A percentile compares a stretch with the other conserved stretches of the same genome.
Conservation (phyloP, 2,888 invertebrate species). For the Drosophila buzzatii region DNA sequence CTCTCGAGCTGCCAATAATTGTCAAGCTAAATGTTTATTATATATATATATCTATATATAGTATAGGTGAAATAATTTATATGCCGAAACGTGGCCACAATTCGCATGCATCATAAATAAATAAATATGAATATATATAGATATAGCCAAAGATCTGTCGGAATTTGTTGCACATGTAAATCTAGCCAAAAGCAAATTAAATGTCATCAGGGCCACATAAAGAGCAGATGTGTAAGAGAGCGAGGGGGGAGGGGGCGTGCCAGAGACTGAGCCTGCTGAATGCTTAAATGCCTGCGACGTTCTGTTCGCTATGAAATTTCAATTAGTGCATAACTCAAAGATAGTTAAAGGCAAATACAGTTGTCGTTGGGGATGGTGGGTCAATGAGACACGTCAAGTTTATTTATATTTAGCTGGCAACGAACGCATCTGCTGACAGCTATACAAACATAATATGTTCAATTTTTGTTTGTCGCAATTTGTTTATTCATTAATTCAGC, state of each 20-base stretch:
- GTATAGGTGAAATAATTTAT: conserved; percentile 63
- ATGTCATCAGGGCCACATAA: conserved; percentile 44
- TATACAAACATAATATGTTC: conserved; percentile 38
- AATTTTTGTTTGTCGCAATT: conserved; percentile 24
- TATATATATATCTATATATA: conserved; percentile 2
- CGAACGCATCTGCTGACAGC: conserved; percentile 61
- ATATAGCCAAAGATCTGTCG: conserved; percentile 26
- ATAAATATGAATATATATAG: conserved; percentile 26
- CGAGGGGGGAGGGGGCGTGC: neutral
- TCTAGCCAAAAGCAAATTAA: conserved; percentile 55
- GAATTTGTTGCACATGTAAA: conserved; percentile 49
- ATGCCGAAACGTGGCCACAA: conserved; percentile 59
- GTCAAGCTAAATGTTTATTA: conserved; percentile 29
- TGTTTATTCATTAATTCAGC: conserved; percentile 49
- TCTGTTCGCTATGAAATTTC: conserved; percentile 52
- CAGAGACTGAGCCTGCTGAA: conserved; percentile 14
- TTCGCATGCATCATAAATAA: conserved; percentile 68
- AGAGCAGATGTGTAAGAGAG: neutral
- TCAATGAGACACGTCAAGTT: conserved; percentile 28
- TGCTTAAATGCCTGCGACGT: conserved; percentile 56
- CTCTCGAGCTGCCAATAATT: conserved; percentile 64
- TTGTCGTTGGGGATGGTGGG: conserved; percentile 11
- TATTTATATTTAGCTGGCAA: conserved; percentile 64
- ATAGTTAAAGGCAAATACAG: conserved; percentile 57
- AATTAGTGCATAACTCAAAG: conserved; percentile 65